Conservation (phyloP, 2,113 vertebrate species). For the Prionailurus viverrinus region DNA sequence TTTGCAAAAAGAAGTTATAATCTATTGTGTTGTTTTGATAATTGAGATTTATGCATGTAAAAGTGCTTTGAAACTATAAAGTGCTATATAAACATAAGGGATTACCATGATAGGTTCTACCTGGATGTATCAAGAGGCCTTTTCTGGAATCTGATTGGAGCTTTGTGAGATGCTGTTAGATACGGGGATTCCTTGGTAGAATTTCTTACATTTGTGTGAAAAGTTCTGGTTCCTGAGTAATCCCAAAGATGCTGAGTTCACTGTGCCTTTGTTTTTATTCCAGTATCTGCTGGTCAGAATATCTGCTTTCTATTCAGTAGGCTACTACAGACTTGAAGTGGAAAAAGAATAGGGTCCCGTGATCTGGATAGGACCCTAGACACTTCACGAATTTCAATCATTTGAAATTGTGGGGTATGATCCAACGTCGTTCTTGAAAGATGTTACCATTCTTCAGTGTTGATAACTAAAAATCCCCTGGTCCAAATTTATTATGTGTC, state of each 20-base stretch:
- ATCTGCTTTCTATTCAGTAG: conserved; percentile 72
- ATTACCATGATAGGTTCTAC: conserved; percentile 78
- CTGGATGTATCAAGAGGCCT: conserved; percentile 76
- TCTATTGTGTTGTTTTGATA: conserved; percentile 13
- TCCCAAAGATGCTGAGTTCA: conserved; percentile 74
- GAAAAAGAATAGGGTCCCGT: conserved; percentile 47
- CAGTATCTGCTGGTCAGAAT: conserved; percentile 46
- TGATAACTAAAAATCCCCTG: conserved; percentile 65
- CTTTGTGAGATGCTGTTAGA: conserved; percentile 74
- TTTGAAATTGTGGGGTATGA: conserved; percentile 48
- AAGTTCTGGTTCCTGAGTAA: conserved; percentile 81
- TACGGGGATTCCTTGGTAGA: conserved; percentile 79
- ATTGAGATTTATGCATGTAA: conserved; percentile 59
- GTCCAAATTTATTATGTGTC: conserved; percentile 72
- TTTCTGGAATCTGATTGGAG: conserved; percentile 80
- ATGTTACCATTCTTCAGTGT: conserved; percentile 66
- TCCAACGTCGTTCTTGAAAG: conserved; percentile 65
- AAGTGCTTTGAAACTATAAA: conserved; percentile 81
- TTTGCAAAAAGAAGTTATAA: conserved; percentile 48
- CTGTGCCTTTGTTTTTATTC: conserved; percentile 71
- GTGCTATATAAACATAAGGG: conserved; percentile 74
- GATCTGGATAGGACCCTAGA: conserved; percentile 56
- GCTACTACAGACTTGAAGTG: conserved; percentile 59
- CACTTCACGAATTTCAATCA: conserved; percentile 60
- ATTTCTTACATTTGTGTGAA: conserved; percentile 74